These are phyloP conservation scores for Drosophila nikananu DNA, from an alignment of 1,140 invertebrate species.

Conservation along the genomic window DNA sequence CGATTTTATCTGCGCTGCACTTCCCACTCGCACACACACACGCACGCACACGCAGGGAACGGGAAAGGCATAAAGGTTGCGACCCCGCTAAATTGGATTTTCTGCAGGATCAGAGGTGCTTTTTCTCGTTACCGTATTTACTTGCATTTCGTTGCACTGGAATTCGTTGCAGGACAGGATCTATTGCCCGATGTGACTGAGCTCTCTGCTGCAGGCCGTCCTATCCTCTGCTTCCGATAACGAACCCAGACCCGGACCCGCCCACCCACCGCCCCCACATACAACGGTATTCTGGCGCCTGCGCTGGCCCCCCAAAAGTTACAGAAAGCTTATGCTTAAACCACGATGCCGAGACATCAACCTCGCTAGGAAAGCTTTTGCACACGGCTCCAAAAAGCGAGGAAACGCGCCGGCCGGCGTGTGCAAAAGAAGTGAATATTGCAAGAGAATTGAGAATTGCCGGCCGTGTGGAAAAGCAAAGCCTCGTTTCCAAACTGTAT, in stretches of 20 bases:
- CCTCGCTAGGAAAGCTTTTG: slow-evolving; percentile 29
- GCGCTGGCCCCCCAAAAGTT: slow-evolving; percentile 37
- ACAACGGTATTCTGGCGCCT: slow-evolving; percentile 16
- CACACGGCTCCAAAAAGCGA: slow-evolving; percentile 56
- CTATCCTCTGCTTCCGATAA: slow-evolving; percentile 61
- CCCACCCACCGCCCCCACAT: slow-evolving; percentile 43
- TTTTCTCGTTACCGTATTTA: slow-evolving; percentile 48
- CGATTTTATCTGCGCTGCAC: slow-evolving; percentile 80
- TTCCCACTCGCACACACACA: slow-evolving; percentile 57
- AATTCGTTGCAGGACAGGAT: slow-evolving; percentile 65
- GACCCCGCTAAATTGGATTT: background rate
- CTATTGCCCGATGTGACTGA: slow-evolving; percentile 59
- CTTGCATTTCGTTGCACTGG: slow-evolving; percentile 77
- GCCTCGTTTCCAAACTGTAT: slow-evolving; percentile 74
- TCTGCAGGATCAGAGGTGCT: slow-evolving; percentile 1
- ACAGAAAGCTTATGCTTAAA: slow-evolving; percentile 13
- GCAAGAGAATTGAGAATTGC: slow-evolving; percentile 31
- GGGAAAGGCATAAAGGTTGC: slow-evolving; percentile 1
- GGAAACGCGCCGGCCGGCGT: slow-evolving; percentile 56
- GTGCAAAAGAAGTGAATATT: slow-evolving; percentile 67
- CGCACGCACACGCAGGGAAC: slow-evolving; percentile 9
- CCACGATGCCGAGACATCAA: slow-evolving; percentile 20
- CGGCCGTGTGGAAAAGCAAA: slow-evolving; percentile 67
- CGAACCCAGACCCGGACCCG: slow-evolving; percentile 38
- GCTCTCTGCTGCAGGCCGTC: slow-evolving; percentile 65